These are phyloP conservation scores for Avahi laniger DNA, from an alignment of 2,797 vertebrate species.

Conservation along the genomic window DNA sequence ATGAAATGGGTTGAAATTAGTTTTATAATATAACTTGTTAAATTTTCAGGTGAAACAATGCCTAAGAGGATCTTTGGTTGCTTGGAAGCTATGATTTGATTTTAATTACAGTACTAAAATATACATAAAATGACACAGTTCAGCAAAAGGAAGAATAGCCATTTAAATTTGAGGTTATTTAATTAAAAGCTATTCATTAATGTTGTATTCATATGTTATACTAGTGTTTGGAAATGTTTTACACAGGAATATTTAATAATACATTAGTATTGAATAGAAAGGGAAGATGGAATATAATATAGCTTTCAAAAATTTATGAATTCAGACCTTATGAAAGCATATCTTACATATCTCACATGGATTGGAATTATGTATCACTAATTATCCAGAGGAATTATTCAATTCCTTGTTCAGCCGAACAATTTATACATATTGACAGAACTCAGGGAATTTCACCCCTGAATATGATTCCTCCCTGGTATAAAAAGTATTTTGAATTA, in stretches of 20 bases:
- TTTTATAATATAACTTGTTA: constrained; percentile 74
- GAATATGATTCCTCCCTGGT: neutral
- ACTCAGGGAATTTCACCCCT: neutral
- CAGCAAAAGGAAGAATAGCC: constrained; percentile 64
- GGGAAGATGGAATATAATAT: neutral
- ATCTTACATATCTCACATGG: neutral
- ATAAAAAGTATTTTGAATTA: neutral
- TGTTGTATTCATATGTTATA: neutral
- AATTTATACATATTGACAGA: neutral
- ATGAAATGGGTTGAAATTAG: constrained; percentile 50
- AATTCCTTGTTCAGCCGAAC: neutral
- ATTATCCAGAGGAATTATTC: neutral
- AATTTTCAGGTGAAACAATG: constrained; percentile 72
- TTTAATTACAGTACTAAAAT: constrained; percentile 63
- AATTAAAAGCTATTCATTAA: constrained; percentile 69
- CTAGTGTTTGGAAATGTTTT: constrained; percentile 26
- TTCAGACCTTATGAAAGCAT: neutral
- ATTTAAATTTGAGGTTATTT: constrained; percentile 68
- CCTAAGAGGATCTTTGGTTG: constrained; percentile 72
- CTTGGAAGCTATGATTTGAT: constrained; percentile 69
- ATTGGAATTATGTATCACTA: neutral
- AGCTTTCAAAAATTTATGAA: neutral
- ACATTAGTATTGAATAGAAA: neutral
- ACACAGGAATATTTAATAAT: neutral
- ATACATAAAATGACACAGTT: constrained; percentile 28